These are phyloP conservation scores for Hirtodrosophila alboralis DNA, from an alignment of 2,888 invertebrate species.

Conservation along the genomic window DNA sequence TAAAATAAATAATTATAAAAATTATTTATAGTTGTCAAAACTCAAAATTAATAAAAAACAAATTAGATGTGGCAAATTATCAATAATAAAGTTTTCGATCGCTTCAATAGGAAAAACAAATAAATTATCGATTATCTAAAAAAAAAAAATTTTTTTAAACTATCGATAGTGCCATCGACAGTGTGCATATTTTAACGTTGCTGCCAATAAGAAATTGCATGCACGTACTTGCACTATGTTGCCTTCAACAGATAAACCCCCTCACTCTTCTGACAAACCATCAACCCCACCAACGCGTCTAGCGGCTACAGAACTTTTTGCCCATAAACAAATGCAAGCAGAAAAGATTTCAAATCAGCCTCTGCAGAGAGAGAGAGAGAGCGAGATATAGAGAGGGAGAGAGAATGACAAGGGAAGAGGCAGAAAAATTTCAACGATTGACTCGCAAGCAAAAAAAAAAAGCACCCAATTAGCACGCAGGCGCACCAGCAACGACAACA, in stretches of 20 bases:
- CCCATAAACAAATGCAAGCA: conserved; percentile 16
- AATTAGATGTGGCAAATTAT: too few relatives aligned
- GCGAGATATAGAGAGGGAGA: conserved; percentile 2
- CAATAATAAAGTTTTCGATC: too few relatives aligned
- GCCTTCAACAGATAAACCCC: conserved; percentile 1
- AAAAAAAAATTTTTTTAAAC: too few relatives aligned
- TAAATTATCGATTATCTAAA: too few relatives aligned
- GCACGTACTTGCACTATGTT: conserved; percentile 52
- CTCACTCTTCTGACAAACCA: neutral
- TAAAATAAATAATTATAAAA: too few relatives aligned
- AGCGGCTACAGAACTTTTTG: conserved; percentile 25
- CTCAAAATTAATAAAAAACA: too few relatives aligned
- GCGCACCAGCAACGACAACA: conserved; percentile 50
- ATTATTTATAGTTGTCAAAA: too few relatives aligned
- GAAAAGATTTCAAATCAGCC: conserved; percentile 20
- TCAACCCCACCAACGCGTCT: neutral
- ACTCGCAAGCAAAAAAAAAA: conserved; percentile 45
- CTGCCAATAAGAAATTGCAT: conserved; percentile 76
- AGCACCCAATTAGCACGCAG: conserved; percentile 71
- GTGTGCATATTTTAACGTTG: conserved; percentile 60
- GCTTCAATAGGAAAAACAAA: too few relatives aligned
- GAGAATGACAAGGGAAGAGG: neutral
- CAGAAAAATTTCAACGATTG: conserved; percentile 32
- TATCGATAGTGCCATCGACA: too few relatives aligned
- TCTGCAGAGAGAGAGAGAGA: conserved; percentile 3